phyloP scores from a whole-genome alignment of 2,888 invertebrate species.

The Andrena dorsata region DNA sequence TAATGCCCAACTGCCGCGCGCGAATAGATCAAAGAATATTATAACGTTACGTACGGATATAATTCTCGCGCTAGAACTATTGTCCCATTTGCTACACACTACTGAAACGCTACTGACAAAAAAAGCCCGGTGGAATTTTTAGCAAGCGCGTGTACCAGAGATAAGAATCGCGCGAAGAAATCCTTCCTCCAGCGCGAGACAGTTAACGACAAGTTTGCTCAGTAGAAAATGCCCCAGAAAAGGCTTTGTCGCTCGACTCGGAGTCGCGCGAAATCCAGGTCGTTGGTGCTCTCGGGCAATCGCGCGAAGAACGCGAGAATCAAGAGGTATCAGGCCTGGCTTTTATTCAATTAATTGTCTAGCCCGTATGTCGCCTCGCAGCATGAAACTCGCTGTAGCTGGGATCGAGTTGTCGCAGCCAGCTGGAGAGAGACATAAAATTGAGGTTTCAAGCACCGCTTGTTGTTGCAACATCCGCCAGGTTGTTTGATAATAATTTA shows the following conservation, averaged over 20 bases:
- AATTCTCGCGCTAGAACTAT: neutral
- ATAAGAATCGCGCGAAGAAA: too few species aligned
- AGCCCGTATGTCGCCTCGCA: slow-evolving; percentile 29
- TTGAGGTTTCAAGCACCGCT: too few species aligned
- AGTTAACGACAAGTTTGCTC: slow-evolving; percentile 2
- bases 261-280: slow-evolving; percentile 54
- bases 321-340: slow-evolving; percentile 50
- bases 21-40: slow-evolving; percentile 15
- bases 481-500: too few species aligned
- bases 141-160: too few species aligned
- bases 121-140: too few species aligned
- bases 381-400: slow-evolving; percentile 2
- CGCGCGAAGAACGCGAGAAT: slow-evolving; percentile 46
- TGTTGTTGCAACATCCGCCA: too few species aligned
- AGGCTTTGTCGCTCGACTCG: slow-evolving; percentile 38
- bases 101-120: too few species aligned
- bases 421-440: neutral
- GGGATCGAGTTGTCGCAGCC: neutral
- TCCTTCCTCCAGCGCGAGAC: too few species aligned
- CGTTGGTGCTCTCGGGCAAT: slow-evolving; percentile 39
- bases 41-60: neutral
- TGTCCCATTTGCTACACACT: neutral
- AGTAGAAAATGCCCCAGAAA: slow-evolving; percentile 26
- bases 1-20: neutral
- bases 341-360: slow-evolving; percentile 59